Evolutionary conservation across 2,113 vertebrate species (phyloP).

Genomic region (Accipiter cooperii): DNA sequence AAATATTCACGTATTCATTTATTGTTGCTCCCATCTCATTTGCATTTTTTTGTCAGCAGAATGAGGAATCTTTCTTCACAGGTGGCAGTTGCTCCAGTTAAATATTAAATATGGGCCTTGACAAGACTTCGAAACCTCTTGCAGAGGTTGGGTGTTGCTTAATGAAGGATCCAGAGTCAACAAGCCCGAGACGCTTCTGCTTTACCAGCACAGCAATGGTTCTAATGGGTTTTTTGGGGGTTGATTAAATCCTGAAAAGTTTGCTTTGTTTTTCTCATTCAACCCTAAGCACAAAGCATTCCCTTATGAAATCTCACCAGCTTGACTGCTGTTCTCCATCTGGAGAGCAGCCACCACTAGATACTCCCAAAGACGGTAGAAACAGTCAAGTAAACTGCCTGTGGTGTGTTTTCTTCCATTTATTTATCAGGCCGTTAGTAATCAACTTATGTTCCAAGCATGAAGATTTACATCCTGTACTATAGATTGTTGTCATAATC

Average conservation of each 20-base stretch:
- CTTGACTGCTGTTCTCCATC: background rate
- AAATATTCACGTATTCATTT: background rate
- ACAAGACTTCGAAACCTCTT: background rate
- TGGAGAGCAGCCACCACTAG: background rate
- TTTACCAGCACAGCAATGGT: background rate
- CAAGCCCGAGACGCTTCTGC: background rate
- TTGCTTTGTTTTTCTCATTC: background rate
- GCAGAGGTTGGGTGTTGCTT: background rate
- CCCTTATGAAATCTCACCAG: background rate
- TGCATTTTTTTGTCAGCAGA: background rate
- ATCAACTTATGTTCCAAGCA: background rate
- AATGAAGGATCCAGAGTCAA: background rate
- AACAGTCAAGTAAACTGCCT: background rate
- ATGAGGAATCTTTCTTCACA: background rate
- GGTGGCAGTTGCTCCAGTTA: background rate
- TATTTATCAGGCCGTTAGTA: background rate
- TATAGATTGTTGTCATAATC: background rate
- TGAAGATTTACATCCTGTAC: background rate
- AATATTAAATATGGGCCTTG: background rate
- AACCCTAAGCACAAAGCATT: background rate
- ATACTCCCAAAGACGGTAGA: background rate
- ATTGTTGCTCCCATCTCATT: background rate
- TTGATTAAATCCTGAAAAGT: background rate
- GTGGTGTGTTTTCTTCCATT: background rate
- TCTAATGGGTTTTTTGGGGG: rapidly evolving